Conservation (phyloP, 2,797 vertebrate genomes). For the Enteromius trimaculatus region DNA sequence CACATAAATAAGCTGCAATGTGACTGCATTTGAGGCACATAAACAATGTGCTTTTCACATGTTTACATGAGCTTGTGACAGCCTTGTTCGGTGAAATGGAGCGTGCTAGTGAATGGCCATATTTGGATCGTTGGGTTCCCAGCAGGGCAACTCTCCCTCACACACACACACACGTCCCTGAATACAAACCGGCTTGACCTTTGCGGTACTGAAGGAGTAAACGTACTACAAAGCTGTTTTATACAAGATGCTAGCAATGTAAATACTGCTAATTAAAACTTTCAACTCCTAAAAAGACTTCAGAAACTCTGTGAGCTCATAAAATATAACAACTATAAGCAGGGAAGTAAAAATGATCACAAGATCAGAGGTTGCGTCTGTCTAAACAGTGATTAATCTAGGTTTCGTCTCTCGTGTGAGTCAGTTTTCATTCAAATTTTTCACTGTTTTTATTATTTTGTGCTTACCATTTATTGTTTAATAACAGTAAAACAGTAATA, state of each 20-base stretch:
- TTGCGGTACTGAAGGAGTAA: neutral
- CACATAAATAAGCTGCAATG: neutral
- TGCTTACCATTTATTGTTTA: too few species aligned
- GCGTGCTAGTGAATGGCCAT: slow-evolving; percentile 62
- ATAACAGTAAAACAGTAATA: too few species aligned
- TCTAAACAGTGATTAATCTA: neutral
- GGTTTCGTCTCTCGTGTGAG: neutral
- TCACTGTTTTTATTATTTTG: too few species aligned
- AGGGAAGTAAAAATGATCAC: neutral
- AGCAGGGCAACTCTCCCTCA: slow-evolving; percentile 44
- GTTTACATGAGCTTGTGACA: slow-evolving; percentile 64
- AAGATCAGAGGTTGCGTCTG: slow-evolving; percentile 8
- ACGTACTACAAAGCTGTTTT: slow-evolving; percentile 17
- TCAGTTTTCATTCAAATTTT: neutral
- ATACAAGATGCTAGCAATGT: slow-evolving; percentile 19
- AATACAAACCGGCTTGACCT: slow-evolving; percentile 29
- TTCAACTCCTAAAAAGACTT: neutral
- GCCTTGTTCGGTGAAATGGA: slow-evolving; percentile 61
- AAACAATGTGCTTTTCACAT: slow-evolving; percentile 58
- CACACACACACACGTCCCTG: slow-evolving; percentile 30
- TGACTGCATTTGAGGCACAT: slow-evolving; percentile 63
- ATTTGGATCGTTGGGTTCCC: slow-evolving; percentile 67
- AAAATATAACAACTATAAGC: neutral
- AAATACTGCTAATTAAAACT: neutral
- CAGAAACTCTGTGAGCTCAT: neutral